Conservation (phyloP, 2,888 invertebrate species). For the Cantharis flavilabris region DNA sequence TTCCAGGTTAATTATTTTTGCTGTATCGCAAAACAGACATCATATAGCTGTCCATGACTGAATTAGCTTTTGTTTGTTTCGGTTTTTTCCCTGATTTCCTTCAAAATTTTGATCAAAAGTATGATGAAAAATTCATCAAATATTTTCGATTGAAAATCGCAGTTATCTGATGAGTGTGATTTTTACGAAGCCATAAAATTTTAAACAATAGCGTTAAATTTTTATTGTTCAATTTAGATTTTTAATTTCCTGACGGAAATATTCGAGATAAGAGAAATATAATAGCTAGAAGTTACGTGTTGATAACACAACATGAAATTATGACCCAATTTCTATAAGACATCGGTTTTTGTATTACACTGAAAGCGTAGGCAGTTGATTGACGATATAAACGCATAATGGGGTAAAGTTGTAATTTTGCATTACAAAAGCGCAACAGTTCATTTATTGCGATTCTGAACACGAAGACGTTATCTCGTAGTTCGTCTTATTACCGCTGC, state of each 20-base stretch:
- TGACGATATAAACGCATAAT: not conserved
- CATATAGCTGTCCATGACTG: too few relatives aligned
- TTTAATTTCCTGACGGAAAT: not conserved
- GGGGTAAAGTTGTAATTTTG: not conserved
- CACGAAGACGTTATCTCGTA: conserved; percentile 19
- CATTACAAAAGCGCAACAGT: conserved; percentile 20
- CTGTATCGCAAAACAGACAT: too few relatives aligned
- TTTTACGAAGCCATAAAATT: not conserved
- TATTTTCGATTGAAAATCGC: too few relatives aligned
- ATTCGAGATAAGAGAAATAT: not conserved
- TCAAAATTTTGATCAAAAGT: too few relatives aligned
- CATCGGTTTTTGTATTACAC: not conserved
- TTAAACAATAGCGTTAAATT: not conserved
- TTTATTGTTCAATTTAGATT: not conserved
- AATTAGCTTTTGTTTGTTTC: too few relatives aligned
- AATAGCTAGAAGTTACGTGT: not conserved
- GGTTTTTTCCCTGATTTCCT: too few relatives aligned
- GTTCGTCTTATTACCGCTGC: conserved; percentile 23
- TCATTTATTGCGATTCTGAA: conserved; percentile 3
- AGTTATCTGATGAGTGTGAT: too few relatives aligned
- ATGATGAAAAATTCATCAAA: too few relatives aligned
- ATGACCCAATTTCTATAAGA: not conserved
- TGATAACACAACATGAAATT: not conserved
- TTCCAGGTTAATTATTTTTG: too few relatives aligned
- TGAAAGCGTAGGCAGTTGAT: not conserved